Evolutionary conservation across 1,140 invertebrate species (phyloP), one percentile per base, ranked within the genome.

Genomic region (Euwallacea fornicatus): DNA sequence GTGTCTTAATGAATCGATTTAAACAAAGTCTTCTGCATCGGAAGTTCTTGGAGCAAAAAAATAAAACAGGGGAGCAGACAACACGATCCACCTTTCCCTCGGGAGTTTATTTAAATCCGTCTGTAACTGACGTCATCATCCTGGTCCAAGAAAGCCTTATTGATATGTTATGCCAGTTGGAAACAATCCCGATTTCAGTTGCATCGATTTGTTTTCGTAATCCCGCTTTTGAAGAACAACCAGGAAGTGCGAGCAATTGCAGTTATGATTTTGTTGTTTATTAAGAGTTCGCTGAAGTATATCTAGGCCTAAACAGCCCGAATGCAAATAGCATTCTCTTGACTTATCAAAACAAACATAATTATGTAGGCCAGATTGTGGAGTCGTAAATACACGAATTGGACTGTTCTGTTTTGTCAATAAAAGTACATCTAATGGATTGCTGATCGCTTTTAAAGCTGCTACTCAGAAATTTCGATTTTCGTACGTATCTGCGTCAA

Each of bases 311-410:
- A 33, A 33, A 33, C 21, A 33, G 21, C 21, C 21, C 46, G 13
- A 50, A 50, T 50, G 46, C 46, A 50, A 50, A 13, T 50, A 50
- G 46, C 54, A 15, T 56, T 56, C 16, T 56, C 54, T 41, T 10
- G 21, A 42, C 58, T 60, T 60, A 60, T 60, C 58, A 41, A 60
- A 60, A 42, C 41, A 60, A 60, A 60, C 58, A 60, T 60, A 41
- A 60, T 60, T 60, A 41, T 60, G 9, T 60, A 60, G 58, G 58
- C 7, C 58, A 42, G 21, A 56, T 56, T 16, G 16, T 56, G 8
- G 16, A 56, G 11, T 16, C 16, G 16, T 56, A 13, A 33, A 33
- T 33, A 33, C 21, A 33, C 21, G 21, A 60, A 41, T 42, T 60
- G 58, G 41, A 60, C 58, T 33, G 21, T 33, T 33, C 58, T 60